A percentile compares a stretch with the other conserved stretches of the same genome.
Conservation (phyloP, 2,113 vertebrate species). For the Oncorhynchus tshawytscha region DNA sequence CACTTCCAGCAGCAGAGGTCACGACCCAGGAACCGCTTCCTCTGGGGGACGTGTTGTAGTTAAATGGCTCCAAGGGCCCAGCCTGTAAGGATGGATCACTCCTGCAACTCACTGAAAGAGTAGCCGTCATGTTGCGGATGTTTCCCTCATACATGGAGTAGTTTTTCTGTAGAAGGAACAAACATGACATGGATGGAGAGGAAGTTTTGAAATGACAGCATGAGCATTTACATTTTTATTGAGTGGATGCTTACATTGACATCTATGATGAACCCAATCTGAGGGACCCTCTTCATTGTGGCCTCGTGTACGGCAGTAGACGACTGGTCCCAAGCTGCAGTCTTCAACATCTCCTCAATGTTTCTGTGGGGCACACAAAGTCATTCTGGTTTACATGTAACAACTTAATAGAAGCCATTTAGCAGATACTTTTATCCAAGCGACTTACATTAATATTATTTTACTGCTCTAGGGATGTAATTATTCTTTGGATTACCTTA, state of each 20-base stretch:
- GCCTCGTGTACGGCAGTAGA: constrained; percentile 48
- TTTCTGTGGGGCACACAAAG: constrained; percentile 18
- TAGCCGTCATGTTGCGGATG: constrained; percentile 40
- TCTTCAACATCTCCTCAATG: background rate
- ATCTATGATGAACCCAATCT: background rate
- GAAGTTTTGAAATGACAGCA: background rate
- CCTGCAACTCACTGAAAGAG: constrained; percentile 29
- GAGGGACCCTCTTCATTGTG: constrained; percentile 47
- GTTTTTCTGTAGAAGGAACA: constrained; percentile 20
- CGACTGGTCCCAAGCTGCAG: constrained; percentile 7
- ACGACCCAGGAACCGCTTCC: constrained; percentile 24
- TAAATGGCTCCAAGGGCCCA: no score
- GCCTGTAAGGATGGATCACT: background rate
- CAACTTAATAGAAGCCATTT: background rate
- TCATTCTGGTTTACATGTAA: background rate
- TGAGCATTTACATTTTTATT: background rate
- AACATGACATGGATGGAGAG: background rate
- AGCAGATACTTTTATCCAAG: background rate
- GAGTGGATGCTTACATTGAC: constrained; percentile 41
- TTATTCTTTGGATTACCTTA: no score
- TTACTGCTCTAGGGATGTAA: no score
- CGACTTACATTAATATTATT: no score
- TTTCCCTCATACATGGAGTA: fast-evolving
- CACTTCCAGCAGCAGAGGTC: constrained; percentile 3
- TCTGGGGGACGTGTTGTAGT: background rate